phyloP scores from a whole-genome alignment of 2,797 vertebrate genomes.

The Hirundo rustica region DNA sequence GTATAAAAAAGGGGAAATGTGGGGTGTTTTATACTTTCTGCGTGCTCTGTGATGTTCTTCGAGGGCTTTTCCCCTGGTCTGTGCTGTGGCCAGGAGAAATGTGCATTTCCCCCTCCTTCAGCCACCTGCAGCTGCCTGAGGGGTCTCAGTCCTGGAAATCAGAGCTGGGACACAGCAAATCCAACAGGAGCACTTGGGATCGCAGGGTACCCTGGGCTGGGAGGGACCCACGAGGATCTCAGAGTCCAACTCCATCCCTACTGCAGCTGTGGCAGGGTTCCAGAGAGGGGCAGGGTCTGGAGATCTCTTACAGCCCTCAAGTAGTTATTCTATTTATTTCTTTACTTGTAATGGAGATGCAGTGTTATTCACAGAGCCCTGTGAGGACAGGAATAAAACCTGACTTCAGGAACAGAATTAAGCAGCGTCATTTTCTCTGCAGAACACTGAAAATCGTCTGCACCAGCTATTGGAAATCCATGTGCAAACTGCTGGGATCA shows the following conservation, averaged over 20 bases:
- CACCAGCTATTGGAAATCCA: background rate
- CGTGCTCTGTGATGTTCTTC: background rate
- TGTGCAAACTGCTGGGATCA: background rate
- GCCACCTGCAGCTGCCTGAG: background rate
- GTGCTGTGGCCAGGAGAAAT: background rate
- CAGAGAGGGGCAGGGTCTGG: background rate
- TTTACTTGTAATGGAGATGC: background rate
- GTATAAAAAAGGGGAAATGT: background rate
- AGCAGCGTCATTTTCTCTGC: background rate
- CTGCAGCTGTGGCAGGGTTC: background rate
- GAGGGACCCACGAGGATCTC: background rate
- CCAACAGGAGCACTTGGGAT: background rate
- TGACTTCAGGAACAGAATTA: background rate
- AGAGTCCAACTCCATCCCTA: accelerated
- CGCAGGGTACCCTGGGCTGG: background rate
- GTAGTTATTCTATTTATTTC: background rate
- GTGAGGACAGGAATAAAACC: background rate
- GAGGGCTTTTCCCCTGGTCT: background rate
- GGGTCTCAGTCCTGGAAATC: background rate
- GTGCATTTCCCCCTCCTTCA: background rate
- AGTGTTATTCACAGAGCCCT: background rate
- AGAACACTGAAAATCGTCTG: background rate
- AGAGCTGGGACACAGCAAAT: background rate
- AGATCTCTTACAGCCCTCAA: background rate
- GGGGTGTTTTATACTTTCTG: background rate